Evolutionary conservation across 1,140 invertebrate genomes (phyloP), one percentile per base, ranked within the genome.

Genomic region (Sweltsa coloradensis): DNA sequence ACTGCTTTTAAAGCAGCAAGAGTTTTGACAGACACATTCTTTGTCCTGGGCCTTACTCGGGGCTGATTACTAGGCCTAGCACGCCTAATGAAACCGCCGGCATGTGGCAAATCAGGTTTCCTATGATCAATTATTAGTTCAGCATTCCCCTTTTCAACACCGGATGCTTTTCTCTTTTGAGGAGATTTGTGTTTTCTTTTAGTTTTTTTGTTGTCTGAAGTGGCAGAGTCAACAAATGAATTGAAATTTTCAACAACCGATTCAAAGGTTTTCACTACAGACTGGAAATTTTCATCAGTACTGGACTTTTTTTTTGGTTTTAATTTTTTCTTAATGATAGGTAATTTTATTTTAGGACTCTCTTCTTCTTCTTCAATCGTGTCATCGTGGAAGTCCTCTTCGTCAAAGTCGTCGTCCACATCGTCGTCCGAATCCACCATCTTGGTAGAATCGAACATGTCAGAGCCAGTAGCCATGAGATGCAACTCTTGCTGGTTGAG

Each of bases 401-500:
- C 46, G 53, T 55, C 19, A 62, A 52, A 63, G 66, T 45, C 60
- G 58, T 47, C 36, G 21, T 63, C 67, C 1, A 60, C 60, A 46
- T 71, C 68, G 21, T 72, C 69, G 14, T 72, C 71, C 0, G 69
- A 68, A 31, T 72, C 70, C 2, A 55, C 47, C 46, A 63, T 65
- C 37, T 62, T 70, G 25, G 67, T 62, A 19, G 65, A 57, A 50
- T 72, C 62, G 47, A 64, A 69, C 2, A 61, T 54, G 48, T 62
- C 55, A 53, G 64, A 55, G 51, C 60, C 52, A 57, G 59, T 46
- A 43, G 57, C 55, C 42, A 64, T 55, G 7, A 64, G 63, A 19
- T n/a, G n/a, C n/a, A n/a, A 60, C 44, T 79, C 78, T 50, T 78
- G 72, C 1, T 73, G 67, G 50, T 83, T 83, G 5, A 83, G 54